These are phyloP conservation scores for Meloe dianella DNA, from an alignment of 2,888 invertebrate genomes.

Conservation along the genomic window DNA sequence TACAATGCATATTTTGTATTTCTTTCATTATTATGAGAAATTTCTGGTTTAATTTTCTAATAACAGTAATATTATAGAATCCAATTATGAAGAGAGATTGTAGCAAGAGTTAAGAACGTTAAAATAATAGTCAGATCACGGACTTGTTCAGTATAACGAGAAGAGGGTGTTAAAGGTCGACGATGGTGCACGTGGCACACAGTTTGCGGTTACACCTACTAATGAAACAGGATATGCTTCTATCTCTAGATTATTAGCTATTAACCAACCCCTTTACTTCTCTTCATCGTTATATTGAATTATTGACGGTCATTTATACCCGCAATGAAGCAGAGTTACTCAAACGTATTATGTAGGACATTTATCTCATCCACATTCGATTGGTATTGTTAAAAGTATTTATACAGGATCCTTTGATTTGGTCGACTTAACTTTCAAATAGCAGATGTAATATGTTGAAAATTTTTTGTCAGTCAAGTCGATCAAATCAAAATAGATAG, in stretches of 20 bases:
- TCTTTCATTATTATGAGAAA: not conserved
- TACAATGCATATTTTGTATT: not conserved
- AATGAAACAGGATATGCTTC: constrained; percentile 26
- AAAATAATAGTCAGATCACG: constrained; percentile 19
- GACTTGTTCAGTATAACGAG: constrained; percentile 24
- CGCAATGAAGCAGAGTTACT: constrained; percentile 23
- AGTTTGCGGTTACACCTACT: constrained; percentile 27
- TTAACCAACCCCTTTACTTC: constrained; percentile 1
- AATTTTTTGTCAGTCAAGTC: no score
- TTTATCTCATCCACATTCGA: not conserved
- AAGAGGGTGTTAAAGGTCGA: constrained; percentile 26
- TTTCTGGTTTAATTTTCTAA: not conserved
- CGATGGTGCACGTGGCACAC: constrained; percentile 27
- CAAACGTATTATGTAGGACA: constrained; percentile 17
- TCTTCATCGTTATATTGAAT: constrained; percentile 17
- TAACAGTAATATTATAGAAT: not conserved
- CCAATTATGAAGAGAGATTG: not conserved
- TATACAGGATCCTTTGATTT: no score
- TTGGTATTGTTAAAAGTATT: no score
- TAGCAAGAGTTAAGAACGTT: not conserved
- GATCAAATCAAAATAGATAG: not conserved
- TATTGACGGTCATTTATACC: constrained; percentile 19
- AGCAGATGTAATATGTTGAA: no score
- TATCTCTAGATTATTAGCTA: constrained; percentile 17
- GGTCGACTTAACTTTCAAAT: no score